These are phyloP conservation scores for Salarias fasciatus DNA, from an alignment of 2,797 vertebrate species.

Conservation along the genomic window DNA sequence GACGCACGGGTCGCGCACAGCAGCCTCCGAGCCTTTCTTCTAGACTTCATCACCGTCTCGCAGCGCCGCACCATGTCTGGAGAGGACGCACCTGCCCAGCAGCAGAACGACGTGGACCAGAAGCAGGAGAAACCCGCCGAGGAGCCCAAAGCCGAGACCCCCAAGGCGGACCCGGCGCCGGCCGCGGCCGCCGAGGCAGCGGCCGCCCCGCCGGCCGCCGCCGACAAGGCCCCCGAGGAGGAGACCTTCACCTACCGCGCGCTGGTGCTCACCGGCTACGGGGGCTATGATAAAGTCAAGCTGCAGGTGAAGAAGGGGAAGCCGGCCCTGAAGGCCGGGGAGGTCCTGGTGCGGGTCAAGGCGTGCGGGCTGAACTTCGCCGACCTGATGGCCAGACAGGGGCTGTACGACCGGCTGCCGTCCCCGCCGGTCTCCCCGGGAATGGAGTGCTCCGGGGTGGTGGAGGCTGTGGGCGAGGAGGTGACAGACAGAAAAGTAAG, in stretches of 20 bases:
- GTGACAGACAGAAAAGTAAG: slow-evolving; percentile 92
- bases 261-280: slow-evolving; percentile 85
- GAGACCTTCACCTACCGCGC: slow-evolving; percentile 84
- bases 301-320: slow-evolving; percentile 88
- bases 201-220: slow-evolving; percentile 58
- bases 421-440: slow-evolving; percentile 89
- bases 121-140: slow-evolving; percentile 82
- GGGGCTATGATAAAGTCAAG: slow-evolving; percentile 94
- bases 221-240: slow-evolving; percentile 80
- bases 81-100: slow-evolving; percentile 86
- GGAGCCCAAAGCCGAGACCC: slow-evolving; percentile 80
- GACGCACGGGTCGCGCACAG: slow-evolving; percentile 27
- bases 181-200: slow-evolving; percentile 59
- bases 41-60: slow-evolving; percentile 52
- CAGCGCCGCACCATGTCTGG: slow-evolving; percentile 81
- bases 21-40: slow-evolving; percentile 33
- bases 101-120: slow-evolving; percentile 86
- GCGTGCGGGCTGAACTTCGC: slow-evolving; percentile 96
- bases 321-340: slow-evolving; percentile 84
- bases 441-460: slow-evolving; percentile 91
- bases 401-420: slow-evolving; percentile 90
- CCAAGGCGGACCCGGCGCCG: slow-evolving; percentile 76
- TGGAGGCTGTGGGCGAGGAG: slow-evolving; percentile 91
- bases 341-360: slow-evolving; percentile 88
- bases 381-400: slow-evolving; percentile 92